A percentile compares a stretch with the other conserved stretches of the same genome.
phyloP scores from a whole-genome alignment of 2,797 vertebrate genomes.

The Tenualosa ilisha region DNA sequence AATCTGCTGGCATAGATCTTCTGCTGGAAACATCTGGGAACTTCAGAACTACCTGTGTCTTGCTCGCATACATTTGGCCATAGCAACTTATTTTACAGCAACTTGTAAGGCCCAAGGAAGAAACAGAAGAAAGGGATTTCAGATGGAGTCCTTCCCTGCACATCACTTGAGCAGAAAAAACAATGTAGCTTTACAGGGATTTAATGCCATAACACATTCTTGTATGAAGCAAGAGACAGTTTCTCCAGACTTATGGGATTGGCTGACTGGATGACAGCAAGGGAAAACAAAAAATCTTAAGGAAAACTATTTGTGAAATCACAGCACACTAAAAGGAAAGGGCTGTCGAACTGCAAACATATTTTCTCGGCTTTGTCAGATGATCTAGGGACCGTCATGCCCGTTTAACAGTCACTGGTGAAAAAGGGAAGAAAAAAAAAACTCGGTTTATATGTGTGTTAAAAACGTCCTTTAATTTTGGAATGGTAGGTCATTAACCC shows the following conservation, averaged over 20 bases:
- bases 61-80: not conserved
- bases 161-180: not conserved
- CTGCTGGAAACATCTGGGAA: slow-evolving; percentile 73
- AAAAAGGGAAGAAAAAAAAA: not conserved
- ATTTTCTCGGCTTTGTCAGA: slow-evolving; percentile 7
- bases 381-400: not conserved
- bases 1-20: slow-evolving; percentile 71
- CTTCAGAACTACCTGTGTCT: slow-evolving; percentile 48
- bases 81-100: slow-evolving; percentile 17
- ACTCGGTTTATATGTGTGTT: slow-evolving; percentile 2
- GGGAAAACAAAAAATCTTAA: not conserved
- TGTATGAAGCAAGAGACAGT: not conserved
- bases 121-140: slow-evolving; percentile 11
- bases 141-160: slow-evolving; percentile 7
- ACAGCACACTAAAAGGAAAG: not conserved
- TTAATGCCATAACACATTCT: not conserved
- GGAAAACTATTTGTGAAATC: slow-evolving; percentile 9
- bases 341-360: not conserved
- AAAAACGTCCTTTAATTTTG: slow-evolving; percentile 72
- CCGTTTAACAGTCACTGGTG: slow-evolving; percentile 3
- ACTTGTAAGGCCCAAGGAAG: not conserved
- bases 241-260: not conserved
- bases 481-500: slow-evolving; percentile 78
- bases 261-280: not conserved
- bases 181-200: not conserved